A percentile compares a stretch with the other conserved stretches of the same genome.
Evolutionary conservation across 2,113 vertebrate genomes (phyloP).

Genomic region (Chloropsis hardwickii): DNA sequence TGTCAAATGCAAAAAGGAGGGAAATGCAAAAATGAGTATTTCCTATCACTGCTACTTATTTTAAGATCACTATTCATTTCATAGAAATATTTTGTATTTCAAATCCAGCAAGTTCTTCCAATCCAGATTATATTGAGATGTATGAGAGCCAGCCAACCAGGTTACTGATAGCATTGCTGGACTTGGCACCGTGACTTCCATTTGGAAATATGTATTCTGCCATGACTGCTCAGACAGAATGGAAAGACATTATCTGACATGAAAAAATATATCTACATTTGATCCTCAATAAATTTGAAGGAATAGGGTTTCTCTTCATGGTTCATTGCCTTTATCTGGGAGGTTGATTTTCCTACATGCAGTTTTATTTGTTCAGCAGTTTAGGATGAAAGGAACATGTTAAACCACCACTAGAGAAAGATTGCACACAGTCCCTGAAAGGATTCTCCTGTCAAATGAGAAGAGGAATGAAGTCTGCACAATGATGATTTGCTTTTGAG

Average conservation of each 20-base stretch:
- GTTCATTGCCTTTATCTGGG: neutral
- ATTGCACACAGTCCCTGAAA: neutral
- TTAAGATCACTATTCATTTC: neutral
- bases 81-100: neutral
- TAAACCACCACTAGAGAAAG: neutral
- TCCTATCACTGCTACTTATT: neutral
- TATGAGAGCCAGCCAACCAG: neutral
- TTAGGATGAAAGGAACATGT: constrained; percentile 1
- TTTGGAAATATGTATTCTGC: neutral
- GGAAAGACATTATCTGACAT: neutral
- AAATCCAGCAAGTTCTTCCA: neutral
- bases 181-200: neutral
- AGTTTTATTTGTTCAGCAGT: constrained; percentile 25
- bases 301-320: neutral
- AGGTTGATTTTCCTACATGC: neutral
- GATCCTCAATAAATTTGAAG: constrained; percentile 37
- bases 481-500: neutral
- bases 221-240: neutral
- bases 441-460: neutral
- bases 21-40: neutral
- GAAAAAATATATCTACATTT: constrained; percentile 35
- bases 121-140: neutral
- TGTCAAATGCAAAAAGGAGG: neutral
- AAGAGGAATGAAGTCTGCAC: neutral
- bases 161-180: neutral